These are phyloP conservation scores for Pterostichus madidus DNA, from an alignment of 2,888 invertebrate genomes.

Conservation along the genomic window DNA sequence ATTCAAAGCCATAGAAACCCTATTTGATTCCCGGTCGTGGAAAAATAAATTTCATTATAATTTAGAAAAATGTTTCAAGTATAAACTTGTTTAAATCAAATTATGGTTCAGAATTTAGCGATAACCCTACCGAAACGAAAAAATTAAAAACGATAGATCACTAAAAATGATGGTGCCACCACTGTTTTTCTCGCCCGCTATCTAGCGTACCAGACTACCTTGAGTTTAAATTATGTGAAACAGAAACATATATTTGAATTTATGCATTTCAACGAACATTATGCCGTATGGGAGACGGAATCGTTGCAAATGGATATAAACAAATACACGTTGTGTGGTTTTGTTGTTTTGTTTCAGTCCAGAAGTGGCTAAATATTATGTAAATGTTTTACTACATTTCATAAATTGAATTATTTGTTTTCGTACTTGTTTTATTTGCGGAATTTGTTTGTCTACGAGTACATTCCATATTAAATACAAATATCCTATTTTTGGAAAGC, in stretches of 20 bases:
- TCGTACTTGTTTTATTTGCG: background rate
- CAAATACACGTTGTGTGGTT: constrained; percentile 5
- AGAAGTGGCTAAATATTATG: background rate
- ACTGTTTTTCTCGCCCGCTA: background rate
- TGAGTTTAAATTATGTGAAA: constrained; percentile 3
- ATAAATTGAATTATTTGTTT: constrained; percentile 15
- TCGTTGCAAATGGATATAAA: background rate
- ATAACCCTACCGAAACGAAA: too few species aligned
- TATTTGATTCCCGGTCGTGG: too few species aligned
- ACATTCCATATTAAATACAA: too few species aligned
- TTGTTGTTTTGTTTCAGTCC: background rate
- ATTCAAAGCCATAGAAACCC: too few species aligned
- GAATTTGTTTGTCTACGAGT: background rate
- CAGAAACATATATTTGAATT: constrained; percentile 5
- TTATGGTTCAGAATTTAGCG: too few species aligned
- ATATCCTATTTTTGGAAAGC: too few species aligned
- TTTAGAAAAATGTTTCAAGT: too few species aligned
- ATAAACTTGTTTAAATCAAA: too few species aligned
- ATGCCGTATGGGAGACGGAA: background rate
- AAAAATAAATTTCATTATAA: too few species aligned
- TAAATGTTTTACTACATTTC: background rate
- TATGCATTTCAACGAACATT: constrained; percentile 17
- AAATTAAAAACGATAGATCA: too few species aligned
- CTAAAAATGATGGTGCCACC: too few species aligned
- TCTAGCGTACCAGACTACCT: background rate